Conservation (phyloP, 2,797 vertebrate genomes). For the Holocentrus rufus region DNA sequence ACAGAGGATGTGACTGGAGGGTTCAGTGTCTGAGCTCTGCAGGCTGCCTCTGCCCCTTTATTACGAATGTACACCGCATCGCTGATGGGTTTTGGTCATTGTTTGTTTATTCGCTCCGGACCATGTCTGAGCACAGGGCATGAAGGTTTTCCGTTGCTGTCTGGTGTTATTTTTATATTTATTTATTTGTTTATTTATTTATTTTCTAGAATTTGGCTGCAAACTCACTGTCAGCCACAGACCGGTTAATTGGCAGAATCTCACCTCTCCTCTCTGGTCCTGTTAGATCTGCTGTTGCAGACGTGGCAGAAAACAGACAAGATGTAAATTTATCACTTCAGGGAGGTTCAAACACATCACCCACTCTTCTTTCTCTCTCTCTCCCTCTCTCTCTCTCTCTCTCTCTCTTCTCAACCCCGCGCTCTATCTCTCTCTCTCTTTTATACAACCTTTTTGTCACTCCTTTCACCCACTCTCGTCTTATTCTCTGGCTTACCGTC, state of each 20-base stretch:
- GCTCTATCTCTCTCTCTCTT: slow-evolving; percentile 28
- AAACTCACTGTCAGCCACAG: slow-evolving; percentile 54
- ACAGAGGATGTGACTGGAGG: slow-evolving; percentile 72
- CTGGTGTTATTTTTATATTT: neutral
- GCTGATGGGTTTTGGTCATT: slow-evolving; percentile 58
- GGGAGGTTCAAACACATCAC: slow-evolving; percentile 67
- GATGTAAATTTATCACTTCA: slow-evolving; percentile 72
- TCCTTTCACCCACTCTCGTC: neutral
- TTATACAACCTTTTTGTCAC: slow-evolving; percentile 33
- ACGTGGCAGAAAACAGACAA: slow-evolving; percentile 74
- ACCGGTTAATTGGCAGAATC: slow-evolving; percentile 68
- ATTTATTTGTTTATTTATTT: neutral
- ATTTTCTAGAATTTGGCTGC: slow-evolving; percentile 32
- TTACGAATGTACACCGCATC: slow-evolving; percentile 41
- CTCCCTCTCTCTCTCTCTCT: slow-evolving; percentile 13
- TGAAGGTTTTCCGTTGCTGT: neutral
- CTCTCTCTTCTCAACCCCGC: slow-evolving; percentile 31
- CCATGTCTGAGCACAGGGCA: slow-evolving; percentile 17
- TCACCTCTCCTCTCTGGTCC: slow-evolving; percentile 56
- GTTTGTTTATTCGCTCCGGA: slow-evolving; percentile 41
- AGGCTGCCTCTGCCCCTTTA: slow-evolving; percentile 63
- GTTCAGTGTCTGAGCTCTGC: slow-evolving; percentile 59
- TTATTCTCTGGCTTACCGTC: slow-evolving; percentile 44
- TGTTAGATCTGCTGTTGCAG: slow-evolving; percentile 67
- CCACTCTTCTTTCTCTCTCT: slow-evolving; percentile 36